Evolutionary conservation across 2,888 invertebrate species (phyloP), one percentile per base, ranked within the genome.

Genomic region (Apodemia zela): DNA sequence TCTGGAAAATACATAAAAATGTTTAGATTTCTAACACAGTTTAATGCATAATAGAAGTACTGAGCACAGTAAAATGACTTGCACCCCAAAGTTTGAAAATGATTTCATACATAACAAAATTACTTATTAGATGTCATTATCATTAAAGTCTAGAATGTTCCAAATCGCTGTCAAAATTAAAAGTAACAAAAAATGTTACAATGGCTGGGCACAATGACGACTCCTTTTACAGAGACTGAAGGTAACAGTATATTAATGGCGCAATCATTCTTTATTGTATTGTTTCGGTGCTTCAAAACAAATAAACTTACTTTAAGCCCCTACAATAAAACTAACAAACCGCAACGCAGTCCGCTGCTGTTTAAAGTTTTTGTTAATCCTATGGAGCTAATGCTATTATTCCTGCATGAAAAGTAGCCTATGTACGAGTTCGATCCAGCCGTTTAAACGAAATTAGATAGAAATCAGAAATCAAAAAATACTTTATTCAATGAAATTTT

Each of bases 121-220:
- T 54, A 54, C 15, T 54, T 42, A n/a, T 45, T 15, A 45, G 25
- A 54, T 54, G 54, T 25, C 54, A 54, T 21, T 21, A 18, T 21
- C 54, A n/a, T 54, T 15, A 54, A 54, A 54, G 54, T 54, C 54
- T 54, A 54, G 54, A 29, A 15, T 15, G 15, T 54, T 54, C 54
- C 25, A 25, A 54, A 13, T 29, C 54, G 54, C 13, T 42, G 42
- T 57, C 54, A 57, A 57, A 57, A 57, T 57, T 10, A 57, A 54
- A 29, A 66, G 67, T 64, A 63, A 73, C 74, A 84, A 85, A 86
- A 83, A 84, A 75, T 68, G 67, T 70, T 72, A 80, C 79, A 84
- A 84, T 84, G 77, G 76, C 74, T 76, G 75, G 75, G 79, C 74
- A 78, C 78, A 68, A 78, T 80, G 75, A 76, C 74, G 25, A 29